Base-by-base conservation (phyloP, 2,797 vertebrate genomes). In the Syngnathus rostellatus region DNA sequence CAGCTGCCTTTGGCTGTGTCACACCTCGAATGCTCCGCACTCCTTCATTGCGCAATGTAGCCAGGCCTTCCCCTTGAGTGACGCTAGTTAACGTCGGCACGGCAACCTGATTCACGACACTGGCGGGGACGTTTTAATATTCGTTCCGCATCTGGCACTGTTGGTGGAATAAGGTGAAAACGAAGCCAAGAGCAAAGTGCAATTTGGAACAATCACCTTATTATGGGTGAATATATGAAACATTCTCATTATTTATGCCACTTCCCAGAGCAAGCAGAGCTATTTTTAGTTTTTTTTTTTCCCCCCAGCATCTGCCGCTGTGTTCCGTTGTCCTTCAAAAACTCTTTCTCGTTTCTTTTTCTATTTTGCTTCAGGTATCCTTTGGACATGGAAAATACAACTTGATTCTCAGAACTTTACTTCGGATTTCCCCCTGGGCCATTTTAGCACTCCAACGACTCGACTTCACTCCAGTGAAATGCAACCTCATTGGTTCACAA, bases 71-170 rank as follows among this genome's bases (percentile, higher is more conserved):
- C 45, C 60, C 60, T 62, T 25, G 41, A 62, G 41, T 62, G 60
- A 62, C 14, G 63, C 51, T 61, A 43, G 62, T 71, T 70, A 45
- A 74, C 45, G 60, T 45, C 45, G 41, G 41, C 60, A 17, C 21
- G 23, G 60, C 10, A 46, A 62, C 23, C 46, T 46, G 76, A 37
- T 71, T 68, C 14, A 4, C 45, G 59, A 65, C 60, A 65, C 67
- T 70, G 6, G 41, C 0, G 48, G 66, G 67, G 43, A 59, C 45
- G 39, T 70, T 75, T 77, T 67, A 64, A 63, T 72, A 78, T 82
- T 74, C 64, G 71, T 74, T 74, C 62, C 65, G 74, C 62, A 77
- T 80, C 74, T 76, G 79, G 70, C 73, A 59, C 23, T 72, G 74
- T 63, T 64, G 21, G n/a, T 51, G 23, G 40, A 64, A 64, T 45